Conservation (phyloP, 2,113 vertebrate genomes). For the Panthera leo region DNA sequence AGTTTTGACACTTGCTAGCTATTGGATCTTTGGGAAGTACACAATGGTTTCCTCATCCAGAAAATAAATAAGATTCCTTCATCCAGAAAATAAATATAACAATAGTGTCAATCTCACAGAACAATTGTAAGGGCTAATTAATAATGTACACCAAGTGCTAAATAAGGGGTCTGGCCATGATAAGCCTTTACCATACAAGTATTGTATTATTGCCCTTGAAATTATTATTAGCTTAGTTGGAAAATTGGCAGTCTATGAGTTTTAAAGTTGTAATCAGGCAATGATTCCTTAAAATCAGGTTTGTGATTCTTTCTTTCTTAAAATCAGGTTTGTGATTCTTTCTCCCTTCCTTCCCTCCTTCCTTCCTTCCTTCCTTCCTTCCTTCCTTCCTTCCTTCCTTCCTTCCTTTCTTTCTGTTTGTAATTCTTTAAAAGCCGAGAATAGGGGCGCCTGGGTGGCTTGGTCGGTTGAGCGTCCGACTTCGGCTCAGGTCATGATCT, state of each 20-base stretch:
- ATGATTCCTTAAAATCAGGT: neutral
- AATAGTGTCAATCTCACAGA: neutral
- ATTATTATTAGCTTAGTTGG: neutral
- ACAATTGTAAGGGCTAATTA: neutral
- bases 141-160: neutral
- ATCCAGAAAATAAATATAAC: neutral
- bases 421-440: neutral
- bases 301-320: neutral
- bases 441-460: neutral
- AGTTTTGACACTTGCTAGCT: neutral
- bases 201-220: neutral
- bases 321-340: neutral
- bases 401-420: neutral
- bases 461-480: no score
- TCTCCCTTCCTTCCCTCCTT: no score
- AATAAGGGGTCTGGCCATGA: no score
- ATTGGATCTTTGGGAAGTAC: neutral
- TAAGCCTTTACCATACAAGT: neutral
- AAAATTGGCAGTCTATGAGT: neutral
- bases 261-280: neutral
- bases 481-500: no score
- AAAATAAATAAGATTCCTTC: neutral
- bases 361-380: no score
- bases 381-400: no score
- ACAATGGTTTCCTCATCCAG: neutral